phyloP scores from a whole-genome alignment of 2,113 vertebrate species.

The Actenoides hombroni region DNA sequence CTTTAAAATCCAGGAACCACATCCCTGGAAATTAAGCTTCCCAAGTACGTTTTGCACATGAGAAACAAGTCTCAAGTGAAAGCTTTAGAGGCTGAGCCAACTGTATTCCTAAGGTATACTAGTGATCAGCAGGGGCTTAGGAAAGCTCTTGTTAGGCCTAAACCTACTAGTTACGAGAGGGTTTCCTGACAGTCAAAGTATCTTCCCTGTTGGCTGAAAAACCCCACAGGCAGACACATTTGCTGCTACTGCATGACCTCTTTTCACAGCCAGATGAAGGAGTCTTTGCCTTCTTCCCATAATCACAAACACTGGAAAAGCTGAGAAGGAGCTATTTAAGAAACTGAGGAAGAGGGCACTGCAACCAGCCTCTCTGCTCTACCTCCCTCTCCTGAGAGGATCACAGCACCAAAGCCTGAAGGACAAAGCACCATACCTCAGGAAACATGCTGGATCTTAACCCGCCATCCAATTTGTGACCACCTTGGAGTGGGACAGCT shows the following conservation, averaged over 20 bases:
- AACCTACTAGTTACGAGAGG: not conserved
- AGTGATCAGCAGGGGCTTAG: not conserved
- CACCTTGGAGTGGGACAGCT: not conserved
- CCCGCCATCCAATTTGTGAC: not conserved
- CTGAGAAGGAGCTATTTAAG: not conserved
- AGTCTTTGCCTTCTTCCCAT: not conserved
- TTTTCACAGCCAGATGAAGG: not conserved
- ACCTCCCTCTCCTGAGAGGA: not conserved
- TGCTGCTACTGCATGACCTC: not conserved
- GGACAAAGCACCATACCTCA: not conserved
- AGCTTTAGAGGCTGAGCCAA: not conserved
- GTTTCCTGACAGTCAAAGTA: not conserved
- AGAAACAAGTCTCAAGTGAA: not conserved
- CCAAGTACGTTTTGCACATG: not conserved
- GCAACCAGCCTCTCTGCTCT: not conserved
- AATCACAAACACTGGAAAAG: not conserved
- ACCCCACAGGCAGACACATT: not conserved
- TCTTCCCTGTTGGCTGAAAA: not conserved
- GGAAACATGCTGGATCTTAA: not conserved
- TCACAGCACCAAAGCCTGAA: not conserved
- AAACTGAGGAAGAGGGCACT: not conserved
- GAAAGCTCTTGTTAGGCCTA: not conserved
- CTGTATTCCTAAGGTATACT: not conserved
- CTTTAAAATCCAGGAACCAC: not conserved
- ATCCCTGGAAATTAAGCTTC: not conserved